Base-by-base conservation (phyloP, 2,797 vertebrate species). In the Atherinosoma microstoma region DNA sequence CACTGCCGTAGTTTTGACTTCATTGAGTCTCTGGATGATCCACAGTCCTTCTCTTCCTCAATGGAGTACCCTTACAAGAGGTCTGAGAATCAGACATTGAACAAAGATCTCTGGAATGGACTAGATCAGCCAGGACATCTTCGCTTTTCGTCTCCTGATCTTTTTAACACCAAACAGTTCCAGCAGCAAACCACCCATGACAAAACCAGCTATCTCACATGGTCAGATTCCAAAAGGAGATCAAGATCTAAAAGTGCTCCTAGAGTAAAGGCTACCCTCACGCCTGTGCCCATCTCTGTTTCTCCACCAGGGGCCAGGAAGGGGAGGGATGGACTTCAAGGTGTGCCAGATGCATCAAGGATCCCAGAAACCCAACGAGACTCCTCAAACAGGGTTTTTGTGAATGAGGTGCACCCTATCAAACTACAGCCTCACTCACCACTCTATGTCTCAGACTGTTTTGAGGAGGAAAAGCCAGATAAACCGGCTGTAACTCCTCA, bases 1-100 rank as follows among this genome's bases (percentile, higher is more conserved):
- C 97, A 99, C 20, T 99, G 98, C 79, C 95, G 98, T 84, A 99
- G 97, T 93, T 99, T 99, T 51, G 97, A 98, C 94, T 99, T 96
- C 71, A 95, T 98, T 0, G 97, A 99, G 92, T 96, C 96, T 4
- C 91, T 98, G 78, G 98, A 99, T 90, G 96, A 96, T 60, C 95
- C 94, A 10, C 92, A 95, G 77, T 88, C 94, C 67, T 82, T 93
- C 6, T 78, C 92, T 3, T 76, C 83, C 0, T 84, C 93, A 45
- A 96, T 95, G 95, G 96, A 96, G 82, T 94, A 82, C 15, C 78
- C 93, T 34, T 92, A 87, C 72, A 90, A 93, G 18, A 94, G 93
- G 73, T 27, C 86, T 1, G 94, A 95, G 72, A 92, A 88, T 3
- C 94, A 83, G 67, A 87, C 93, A 2, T 65, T 92, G 54, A 92